Conservation (phyloP, 2,888 invertebrate species). For the Dryobota labecula region DNA sequence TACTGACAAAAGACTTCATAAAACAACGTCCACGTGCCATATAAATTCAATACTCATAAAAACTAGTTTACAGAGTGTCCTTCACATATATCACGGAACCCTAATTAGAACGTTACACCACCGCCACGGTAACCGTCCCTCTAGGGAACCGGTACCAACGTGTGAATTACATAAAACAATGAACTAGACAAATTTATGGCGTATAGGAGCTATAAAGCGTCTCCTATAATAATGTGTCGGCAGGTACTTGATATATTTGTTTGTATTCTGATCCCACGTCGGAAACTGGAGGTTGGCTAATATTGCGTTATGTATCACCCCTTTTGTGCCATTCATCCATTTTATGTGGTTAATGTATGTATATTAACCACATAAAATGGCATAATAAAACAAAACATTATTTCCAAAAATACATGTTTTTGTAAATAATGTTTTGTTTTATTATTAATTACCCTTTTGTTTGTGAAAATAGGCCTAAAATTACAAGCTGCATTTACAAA, state of each 20-base stretch:
- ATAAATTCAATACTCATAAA: constrained; percentile 41
- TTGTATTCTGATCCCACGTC: constrained; percentile 64
- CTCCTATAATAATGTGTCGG: constrained; percentile 58
- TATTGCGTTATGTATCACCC: constrained; percentile 46
- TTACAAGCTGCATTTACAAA: constrained; percentile 1
- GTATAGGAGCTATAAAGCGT: constrained; percentile 60
- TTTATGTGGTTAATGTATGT: constrained; percentile 48
- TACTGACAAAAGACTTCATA: neutral
- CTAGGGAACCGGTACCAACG: constrained; percentile 14
- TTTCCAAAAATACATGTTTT: too few species aligned
- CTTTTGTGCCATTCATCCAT: constrained; percentile 56
- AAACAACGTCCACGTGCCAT: neutral
- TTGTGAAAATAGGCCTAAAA: constrained; percentile 6
- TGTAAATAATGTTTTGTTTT: constrained; percentile 54
- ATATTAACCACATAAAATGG: too few species aligned
- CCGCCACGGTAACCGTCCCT: constrained; percentile 27
- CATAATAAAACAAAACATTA: too few species aligned
- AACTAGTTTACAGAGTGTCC: constrained; percentile 46
- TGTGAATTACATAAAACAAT: constrained; percentile 63
- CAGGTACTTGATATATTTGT: constrained; percentile 63
- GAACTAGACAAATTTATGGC: constrained; percentile 65
- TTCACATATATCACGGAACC: constrained; percentile 50
- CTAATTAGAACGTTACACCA: constrained; percentile 63
- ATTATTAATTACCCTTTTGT: constrained; percentile 42
- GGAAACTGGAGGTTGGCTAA: constrained; percentile 47